Percentiles rank a stretch among this genome's conserved stretches.
phyloP scores from a whole-genome alignment of 2,888 invertebrate species.

The Drosophila multiciliata region DNA sequence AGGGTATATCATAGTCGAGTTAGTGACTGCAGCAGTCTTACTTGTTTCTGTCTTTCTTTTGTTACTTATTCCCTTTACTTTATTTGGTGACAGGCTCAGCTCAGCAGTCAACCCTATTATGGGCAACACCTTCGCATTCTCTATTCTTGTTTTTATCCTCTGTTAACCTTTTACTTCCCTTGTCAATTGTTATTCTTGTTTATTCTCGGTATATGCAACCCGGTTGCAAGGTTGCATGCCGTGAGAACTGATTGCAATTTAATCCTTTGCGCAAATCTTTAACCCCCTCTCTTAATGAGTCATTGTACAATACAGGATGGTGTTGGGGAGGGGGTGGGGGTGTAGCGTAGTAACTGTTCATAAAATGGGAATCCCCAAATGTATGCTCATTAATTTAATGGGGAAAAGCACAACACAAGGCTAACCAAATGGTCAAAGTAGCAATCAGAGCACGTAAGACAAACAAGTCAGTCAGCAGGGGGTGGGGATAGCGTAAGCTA shows the following conservation, averaged over 20 bases:
- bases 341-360: conserved; percentile 11
- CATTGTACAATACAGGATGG: conserved; percentile 19
- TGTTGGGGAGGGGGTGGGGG: not conserved
- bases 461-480: conserved; percentile 22
- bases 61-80: conserved; percentile 15
- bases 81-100: conserved; percentile 57
- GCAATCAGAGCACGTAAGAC: conserved; percentile 51
- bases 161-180: conserved; percentile 71
- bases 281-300: conserved; percentile 29
- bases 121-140: conserved; percentile 57
- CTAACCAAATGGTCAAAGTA: conserved; percentile 50
- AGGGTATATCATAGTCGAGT: not conserved
- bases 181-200: conserved; percentile 34
- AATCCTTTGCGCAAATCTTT: conserved; percentile 64
- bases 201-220: conserved; percentile 31
- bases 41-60: conserved; percentile 6
- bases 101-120: conserved; percentile 50
- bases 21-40: not conserved
- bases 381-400: conserved; percentile 68
- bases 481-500: not conserved
- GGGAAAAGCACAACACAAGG: conserved; percentile 34
- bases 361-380: conserved; percentile 71
- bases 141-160: conserved; percentile 26
- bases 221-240: conserved; percentile 67
- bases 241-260: conserved; percentile 64